Conservation (phyloP, 2,797 vertebrate species). For the Cercopithecus petaurista region DNA sequence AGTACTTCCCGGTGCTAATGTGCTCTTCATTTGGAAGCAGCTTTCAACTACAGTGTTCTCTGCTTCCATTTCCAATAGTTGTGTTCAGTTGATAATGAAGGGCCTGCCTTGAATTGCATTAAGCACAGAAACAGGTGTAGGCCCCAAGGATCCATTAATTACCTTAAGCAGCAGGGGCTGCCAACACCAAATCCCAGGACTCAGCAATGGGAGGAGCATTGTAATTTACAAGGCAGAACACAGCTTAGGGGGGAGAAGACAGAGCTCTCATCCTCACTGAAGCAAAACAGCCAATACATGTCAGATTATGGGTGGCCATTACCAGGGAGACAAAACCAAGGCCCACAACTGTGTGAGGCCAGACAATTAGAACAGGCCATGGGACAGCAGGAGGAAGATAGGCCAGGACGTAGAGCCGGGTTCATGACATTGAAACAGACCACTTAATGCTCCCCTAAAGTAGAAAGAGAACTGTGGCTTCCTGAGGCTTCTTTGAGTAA, state of each 20-base stretch:
- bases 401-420: background rate
- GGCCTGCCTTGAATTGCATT: constrained; percentile 15
- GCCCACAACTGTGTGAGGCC: background rate
- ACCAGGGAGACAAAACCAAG: constrained; percentile 14
- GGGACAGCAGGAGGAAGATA: background rate
- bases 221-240: constrained; percentile 68
- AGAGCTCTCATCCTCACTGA: background rate
- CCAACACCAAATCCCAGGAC: constrained; percentile 52
- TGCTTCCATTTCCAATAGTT: background rate
- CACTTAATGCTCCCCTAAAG: background rate
- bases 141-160: constrained; percentile 65
- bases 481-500: background rate
- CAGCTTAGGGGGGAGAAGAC: constrained; percentile 43
- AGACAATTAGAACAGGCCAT: background rate
- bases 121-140: constrained; percentile 66
- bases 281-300: constrained; percentile 18
- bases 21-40: background rate
- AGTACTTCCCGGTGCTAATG: background rate
- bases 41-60: background rate
- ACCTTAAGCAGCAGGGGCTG: constrained; percentile 59
- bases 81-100: background rate
- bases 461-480: background rate
- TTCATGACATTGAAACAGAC: background rate
- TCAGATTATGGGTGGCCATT: background rate
- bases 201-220: constrained; percentile 53